These are phyloP conservation scores for Chaetogeoica ovagalla DNA, from an alignment of 2,888 invertebrate species.

Conservation along the genomic window DNA sequence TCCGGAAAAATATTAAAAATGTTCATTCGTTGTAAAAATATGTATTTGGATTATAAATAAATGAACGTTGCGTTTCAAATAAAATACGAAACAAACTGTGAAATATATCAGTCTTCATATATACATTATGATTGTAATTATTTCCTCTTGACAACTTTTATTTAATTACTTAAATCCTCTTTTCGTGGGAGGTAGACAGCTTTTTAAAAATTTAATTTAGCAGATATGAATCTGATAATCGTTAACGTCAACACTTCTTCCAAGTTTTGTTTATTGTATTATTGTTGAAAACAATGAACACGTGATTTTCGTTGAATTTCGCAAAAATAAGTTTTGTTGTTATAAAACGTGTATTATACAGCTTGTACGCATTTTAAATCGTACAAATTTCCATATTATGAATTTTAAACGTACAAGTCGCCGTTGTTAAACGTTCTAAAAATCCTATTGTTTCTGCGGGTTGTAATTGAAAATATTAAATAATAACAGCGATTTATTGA, in stretches of 20 bases:
- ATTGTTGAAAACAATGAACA: constrained; percentile 7
- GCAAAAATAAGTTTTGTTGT: not conserved
- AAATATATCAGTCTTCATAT: not conserved
- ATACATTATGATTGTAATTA: not conserved
- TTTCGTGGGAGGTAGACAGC: not conserved
- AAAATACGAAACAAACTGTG: not conserved
- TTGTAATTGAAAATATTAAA: too few species aligned
- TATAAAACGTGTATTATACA: not conserved
- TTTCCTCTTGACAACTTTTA: not conserved
- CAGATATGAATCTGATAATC: constrained; percentile 2
- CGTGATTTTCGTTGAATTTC: not conserved
- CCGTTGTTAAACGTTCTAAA: too few species aligned
- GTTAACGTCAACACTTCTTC: constrained; percentile 1
- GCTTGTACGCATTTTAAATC: not conserved
- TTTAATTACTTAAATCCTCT: constrained; percentile 12
- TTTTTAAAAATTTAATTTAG: not conserved
- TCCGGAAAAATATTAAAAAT: too few species aligned
- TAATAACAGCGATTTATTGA: too few species aligned
- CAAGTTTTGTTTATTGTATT: not conserved
- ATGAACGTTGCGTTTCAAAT: too few species aligned
- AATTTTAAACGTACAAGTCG: not conserved
- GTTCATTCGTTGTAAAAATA: too few species aligned
- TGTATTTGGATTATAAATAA: too few species aligned
- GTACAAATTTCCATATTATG: not conserved
- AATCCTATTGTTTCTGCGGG: too few species aligned